phyloP scores from a whole-genome alignment of 92 coral and sea anemone species.

The Siderastrea radians region DNA sequence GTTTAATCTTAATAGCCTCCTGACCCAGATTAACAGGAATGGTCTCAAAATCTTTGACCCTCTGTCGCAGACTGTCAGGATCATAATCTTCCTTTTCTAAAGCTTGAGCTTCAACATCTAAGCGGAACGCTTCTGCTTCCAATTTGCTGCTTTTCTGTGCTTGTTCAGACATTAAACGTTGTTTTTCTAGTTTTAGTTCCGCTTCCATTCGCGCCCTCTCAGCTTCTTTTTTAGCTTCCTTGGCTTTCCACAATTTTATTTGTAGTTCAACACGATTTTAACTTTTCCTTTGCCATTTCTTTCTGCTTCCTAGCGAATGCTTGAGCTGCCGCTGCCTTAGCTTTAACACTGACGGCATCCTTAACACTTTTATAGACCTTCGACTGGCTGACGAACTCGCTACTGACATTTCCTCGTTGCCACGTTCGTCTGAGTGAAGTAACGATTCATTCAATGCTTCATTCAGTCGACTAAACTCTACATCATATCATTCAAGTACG shows the following conservation, averaged over 20 bases:
- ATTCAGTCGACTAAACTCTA: background rate
- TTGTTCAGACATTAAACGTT: slow-evolving; percentile 1
- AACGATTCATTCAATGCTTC: background rate
- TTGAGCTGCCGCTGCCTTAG: too few species aligned
- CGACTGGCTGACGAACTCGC: background rate
- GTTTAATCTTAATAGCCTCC: too few species aligned
- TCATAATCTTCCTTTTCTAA: too few species aligned
- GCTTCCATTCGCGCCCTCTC: slow-evolving; percentile 21
- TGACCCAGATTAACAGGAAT: too few species aligned
- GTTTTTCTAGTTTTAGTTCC: slow-evolving; percentile 11
- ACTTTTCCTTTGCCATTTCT: too few species aligned
- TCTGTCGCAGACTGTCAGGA: too few species aligned
- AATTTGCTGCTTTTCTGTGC: background rate
- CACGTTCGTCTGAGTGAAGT: background rate
- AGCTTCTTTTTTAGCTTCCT: slow-evolving; percentile 7
- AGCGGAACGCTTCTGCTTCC: too few species aligned
- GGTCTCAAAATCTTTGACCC: too few species aligned
- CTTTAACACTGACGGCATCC: too few species aligned
- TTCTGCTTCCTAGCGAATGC: too few species aligned
- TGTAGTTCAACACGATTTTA: background rate
- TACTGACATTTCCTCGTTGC: background rate
- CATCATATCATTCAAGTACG: slow-evolving; percentile 8
- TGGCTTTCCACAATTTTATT: slow-evolving; percentile 18
- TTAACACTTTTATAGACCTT: too few species aligned
- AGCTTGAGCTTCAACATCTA: too few species aligned